Evolutionary conservation across 2,888 invertebrate species (phyloP).

Genomic region (Plutella xylostella): DNA sequence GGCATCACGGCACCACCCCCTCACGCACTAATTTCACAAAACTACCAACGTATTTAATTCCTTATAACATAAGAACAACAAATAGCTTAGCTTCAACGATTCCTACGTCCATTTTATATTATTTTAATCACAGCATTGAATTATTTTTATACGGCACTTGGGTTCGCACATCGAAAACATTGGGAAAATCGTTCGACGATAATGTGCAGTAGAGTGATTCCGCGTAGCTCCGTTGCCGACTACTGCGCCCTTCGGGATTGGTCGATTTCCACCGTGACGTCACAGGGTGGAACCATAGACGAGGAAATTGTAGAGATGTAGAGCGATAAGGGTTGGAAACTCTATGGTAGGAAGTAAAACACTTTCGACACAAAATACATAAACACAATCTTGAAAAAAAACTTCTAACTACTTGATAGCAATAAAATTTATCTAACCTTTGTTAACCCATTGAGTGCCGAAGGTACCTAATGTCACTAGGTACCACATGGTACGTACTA

Average conservation of each 20-base stretch:
- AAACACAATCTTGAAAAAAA: too few relatives aligned
- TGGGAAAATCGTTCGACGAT: conserved; percentile 41
- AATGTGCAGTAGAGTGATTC: conserved; percentile 49
- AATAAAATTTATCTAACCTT: too few relatives aligned
- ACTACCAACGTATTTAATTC: conserved; percentile 36
- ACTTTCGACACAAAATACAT: too few relatives aligned
- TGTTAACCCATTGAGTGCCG: too few relatives aligned
- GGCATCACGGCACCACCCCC: conserved; percentile 74
- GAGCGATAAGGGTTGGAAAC: conserved; percentile 8
- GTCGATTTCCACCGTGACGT: conserved; percentile 73
- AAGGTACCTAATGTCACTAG: too few relatives aligned
- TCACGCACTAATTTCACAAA: conserved; percentile 46
- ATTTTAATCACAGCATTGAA: conserved; percentile 45
- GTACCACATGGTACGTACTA: too few relatives aligned
- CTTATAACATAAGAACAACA: conserved; percentile 36
- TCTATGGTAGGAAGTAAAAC: too few relatives aligned
- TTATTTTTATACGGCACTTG: conserved; percentile 46
- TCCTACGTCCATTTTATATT: conserved; percentile 45
- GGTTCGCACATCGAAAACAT: conserved; percentile 59
- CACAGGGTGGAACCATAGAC: conserved; percentile 69
- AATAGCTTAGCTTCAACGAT: conserved; percentile 32
- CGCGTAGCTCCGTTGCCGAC: conserved; percentile 52
- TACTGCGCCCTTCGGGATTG: conserved; percentile 69
- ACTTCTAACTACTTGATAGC: too few relatives aligned
- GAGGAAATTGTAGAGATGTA: conserved; percentile 32